Base-by-base conservation (phyloP, 92 coral and sea anemone species). In the Nematostella vectensis region DNA sequence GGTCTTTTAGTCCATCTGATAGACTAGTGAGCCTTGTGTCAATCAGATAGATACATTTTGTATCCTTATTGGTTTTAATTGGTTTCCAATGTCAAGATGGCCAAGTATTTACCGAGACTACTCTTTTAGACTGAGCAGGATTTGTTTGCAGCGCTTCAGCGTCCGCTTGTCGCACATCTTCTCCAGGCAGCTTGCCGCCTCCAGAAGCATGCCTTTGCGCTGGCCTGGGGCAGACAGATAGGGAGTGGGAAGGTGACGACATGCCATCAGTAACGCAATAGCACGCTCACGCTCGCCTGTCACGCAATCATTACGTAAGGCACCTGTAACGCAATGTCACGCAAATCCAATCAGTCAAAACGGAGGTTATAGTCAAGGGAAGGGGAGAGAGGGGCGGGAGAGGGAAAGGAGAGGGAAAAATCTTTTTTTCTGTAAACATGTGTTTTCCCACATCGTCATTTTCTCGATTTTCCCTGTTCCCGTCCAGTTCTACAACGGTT, bases 261-360 rank as follows among this genome's bases (percentile, higher is more conserved):
- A 74, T 10, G 94, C 94, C 80, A 81, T 53, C 57, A 84, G 50
- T 0, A 84, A 68, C 4, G 94, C 94, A 3, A 69, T 77, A 12
- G 83, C 94, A 29, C 86, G 59, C 47, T 84, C 94, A 2, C 82
- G 88, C 63, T 75, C 88, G 9, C 88, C 88, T 31, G 94, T 69
- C 27, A 84, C 66, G 28, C 88, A 70, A 29, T 47, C 82, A 17
- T 81, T 70, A 18, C 67, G 78, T 18, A 59, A 74, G 40, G 6
- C 15, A 6, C 15, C 40, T 33, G 15, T 6, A 33, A 33, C 65
- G 70, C 6, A 27, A 11, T 40, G 13, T 19, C 29, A 24, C 45
- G 16, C 0, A 47, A 23, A 25, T 18, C 1, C 8, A 25, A n/a
- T 31, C 27, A 0, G 8, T 1, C 20, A 17, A 1, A 15, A 1